Conservation (phyloP, 2,888 invertebrate species). For the Molorchus minor region DNA sequence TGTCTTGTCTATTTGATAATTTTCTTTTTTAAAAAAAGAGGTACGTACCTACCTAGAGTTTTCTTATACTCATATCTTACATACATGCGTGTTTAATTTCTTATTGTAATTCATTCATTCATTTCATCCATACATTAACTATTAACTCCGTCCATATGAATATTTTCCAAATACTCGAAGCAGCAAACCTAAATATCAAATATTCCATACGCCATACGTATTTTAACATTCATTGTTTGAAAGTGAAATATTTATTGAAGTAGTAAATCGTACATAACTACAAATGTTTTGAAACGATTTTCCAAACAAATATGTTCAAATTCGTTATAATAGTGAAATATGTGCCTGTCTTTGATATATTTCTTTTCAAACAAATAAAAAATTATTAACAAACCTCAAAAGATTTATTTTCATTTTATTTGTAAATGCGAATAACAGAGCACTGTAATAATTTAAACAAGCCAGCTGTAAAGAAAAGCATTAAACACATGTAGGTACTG, state of each 20-base stretch:
- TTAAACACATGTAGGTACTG: too few species aligned
- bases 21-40: too few species aligned
- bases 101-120: too few species aligned
- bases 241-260: slow-evolving; percentile 33
- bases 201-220: too few species aligned
- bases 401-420: slow-evolving; percentile 17
- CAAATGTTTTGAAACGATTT: slow-evolving; percentile 32
- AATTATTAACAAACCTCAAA: slow-evolving; percentile 17
- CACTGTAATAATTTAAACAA: not conserved
- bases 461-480: not conserved
- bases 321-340: slow-evolving; percentile 30
- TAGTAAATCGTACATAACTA: slow-evolving; percentile 27
- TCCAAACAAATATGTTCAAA: slow-evolving; percentile 33
- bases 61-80: too few species aligned
- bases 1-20: too few species aligned
- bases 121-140: too few species aligned
- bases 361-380: slow-evolving; percentile 32
- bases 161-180: too few species aligned
- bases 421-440: slow-evolving; percentile 6
- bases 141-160: too few species aligned
- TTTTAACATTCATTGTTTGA: slow-evolving; percentile 30
- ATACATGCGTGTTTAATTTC: too few species aligned
- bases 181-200: too few species aligned
- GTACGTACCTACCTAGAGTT: too few species aligned
- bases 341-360: slow-evolving; percentile 31